phyloP scores from a whole-genome alignment of 2,888 invertebrate species.

The Leptinotarsa juncta region DNA sequence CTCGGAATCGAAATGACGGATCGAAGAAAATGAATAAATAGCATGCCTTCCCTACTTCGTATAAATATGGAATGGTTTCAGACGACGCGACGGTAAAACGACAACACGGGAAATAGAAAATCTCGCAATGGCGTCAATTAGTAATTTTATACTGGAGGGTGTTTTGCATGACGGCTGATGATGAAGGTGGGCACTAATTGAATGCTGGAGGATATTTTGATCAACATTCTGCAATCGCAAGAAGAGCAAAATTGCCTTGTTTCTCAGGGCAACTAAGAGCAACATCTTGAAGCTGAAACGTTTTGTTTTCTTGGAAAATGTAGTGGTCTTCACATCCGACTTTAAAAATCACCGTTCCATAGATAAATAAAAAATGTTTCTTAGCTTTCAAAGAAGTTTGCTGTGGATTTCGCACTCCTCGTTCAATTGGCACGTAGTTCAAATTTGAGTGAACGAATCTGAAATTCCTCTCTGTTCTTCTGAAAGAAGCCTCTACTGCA shows the following conservation, averaged over 20 bases:
- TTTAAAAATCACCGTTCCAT: too few species aligned
- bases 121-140: slow-evolving; percentile 49
- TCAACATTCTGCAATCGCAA: slow-evolving; percentile 4
- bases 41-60: slow-evolving; percentile 45
- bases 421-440: too few species aligned
- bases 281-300: background rate
- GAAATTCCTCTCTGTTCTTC: too few species aligned
- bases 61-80: slow-evolving; percentile 44
- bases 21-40: slow-evolving; percentile 40
- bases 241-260: background rate
- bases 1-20: slow-evolving; percentile 41
- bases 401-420: too few species aligned
- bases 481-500: too few species aligned
- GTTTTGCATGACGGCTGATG: slow-evolving; percentile 41
- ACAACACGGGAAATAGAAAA: slow-evolving; percentile 47
- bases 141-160: slow-evolving; percentile 48
- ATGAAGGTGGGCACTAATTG: slow-evolving; percentile 21
- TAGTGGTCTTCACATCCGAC: too few species aligned
- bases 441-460: too few species aligned
- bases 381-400: too few species aligned
- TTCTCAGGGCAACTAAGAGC: background rate
- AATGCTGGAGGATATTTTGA: slow-evolving; percentile 13
- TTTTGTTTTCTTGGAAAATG: background rate
- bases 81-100: slow-evolving; percentile 29
- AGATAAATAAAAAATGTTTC: too few species aligned